A percentile compares a stretch with the other conserved stretches of the same genome.
Evolutionary conservation across 2,888 invertebrate species (phyloP).

Genomic region (Xestia xanthographa): DNA sequence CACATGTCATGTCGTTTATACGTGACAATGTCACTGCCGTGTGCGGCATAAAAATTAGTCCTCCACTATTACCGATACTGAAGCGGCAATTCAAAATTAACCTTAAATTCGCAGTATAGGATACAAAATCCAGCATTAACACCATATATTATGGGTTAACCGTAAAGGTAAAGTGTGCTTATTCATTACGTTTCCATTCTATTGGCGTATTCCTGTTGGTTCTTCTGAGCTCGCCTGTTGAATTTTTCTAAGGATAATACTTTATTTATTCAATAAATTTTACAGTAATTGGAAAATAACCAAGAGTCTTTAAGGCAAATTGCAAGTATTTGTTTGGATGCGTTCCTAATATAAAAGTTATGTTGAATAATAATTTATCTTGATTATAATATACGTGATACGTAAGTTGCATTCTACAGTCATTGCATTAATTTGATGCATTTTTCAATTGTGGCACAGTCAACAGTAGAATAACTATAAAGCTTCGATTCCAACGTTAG

Average conservation of each 20-base stretch:
- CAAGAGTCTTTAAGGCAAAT: slow-evolving; percentile 15
- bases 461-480: not conserved
- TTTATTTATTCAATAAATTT: slow-evolving; percentile 43
- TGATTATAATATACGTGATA: slow-evolving; percentile 14
- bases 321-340: slow-evolving; percentile 28
- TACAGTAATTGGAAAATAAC: slow-evolving; percentile 47
- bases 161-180: slow-evolving; percentile 57
- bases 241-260: slow-evolving; percentile 58
- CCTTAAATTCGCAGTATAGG: slow-evolving; percentile 60
- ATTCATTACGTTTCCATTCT: slow-evolving; percentile 71
- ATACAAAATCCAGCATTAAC: slow-evolving; percentile 56
- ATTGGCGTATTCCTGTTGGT: slow-evolving; percentile 62
- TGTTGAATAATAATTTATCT: slow-evolving; percentile 1
- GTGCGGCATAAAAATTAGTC: slow-evolving; percentile 77
- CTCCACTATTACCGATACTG: slow-evolving; percentile 58
- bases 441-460: not conserved
- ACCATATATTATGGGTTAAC: slow-evolving; percentile 44
- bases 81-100: slow-evolving; percentile 55
- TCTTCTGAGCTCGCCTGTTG: slow-evolving; percentile 60
- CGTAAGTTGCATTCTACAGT: slow-evolving; percentile 10
- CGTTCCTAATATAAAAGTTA: slow-evolving; percentile 14
- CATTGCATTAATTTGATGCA: slow-evolving; percentile 1
- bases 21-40: slow-evolving; percentile 80
- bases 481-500: not conserved
- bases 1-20: slow-evolving; percentile 74